A percentile compares a stretch with the other conserved stretches of the same genome.
These are phyloP conservation scores for Zaprionus lachaisei DNA, from an alignment of 1,140 invertebrate genomes.

Conservation along the genomic window DNA sequence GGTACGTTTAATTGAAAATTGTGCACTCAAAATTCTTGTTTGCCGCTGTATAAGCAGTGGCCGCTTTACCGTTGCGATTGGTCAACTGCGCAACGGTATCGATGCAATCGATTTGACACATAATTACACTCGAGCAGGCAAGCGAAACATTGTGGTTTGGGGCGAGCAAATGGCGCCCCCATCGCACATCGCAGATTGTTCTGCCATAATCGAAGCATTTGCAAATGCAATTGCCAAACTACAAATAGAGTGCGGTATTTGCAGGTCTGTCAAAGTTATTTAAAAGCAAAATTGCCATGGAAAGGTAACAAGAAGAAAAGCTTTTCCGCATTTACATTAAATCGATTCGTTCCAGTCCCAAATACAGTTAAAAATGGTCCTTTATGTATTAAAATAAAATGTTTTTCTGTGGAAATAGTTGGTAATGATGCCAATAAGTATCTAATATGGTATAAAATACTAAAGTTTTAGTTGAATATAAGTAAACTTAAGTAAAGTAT, in stretches of 20 bases:
- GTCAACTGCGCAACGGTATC: constrained; percentile 27
- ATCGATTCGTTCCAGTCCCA: no score
- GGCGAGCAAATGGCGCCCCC: not conserved
- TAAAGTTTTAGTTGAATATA: no score
- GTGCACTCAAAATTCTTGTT: constrained; percentile 75
- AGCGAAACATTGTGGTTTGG: constrained; percentile 38
- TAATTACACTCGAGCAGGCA: constrained; percentile 38
- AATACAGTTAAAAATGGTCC: no score
- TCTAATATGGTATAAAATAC: no score
- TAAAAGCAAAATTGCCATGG: not conserved
- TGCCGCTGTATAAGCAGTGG: constrained; percentile 60
- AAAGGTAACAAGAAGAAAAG: no score
- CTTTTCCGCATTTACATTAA: no score
- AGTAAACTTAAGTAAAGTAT: no score
- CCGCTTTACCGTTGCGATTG: constrained; percentile 34
- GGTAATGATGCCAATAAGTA: no score
- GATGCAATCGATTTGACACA: constrained; percentile 52
- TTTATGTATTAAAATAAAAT: no score
- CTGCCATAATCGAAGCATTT: not conserved
- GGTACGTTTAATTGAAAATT: constrained; percentile 72
- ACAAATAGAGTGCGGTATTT: not conserved
- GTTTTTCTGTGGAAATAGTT: no score
- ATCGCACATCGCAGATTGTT: not conserved
- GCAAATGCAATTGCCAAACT: not conserved
- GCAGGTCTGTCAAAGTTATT: not conserved